Conservation (phyloP, 2,113 vertebrate species). For the Pampusana beccarii region DNA sequence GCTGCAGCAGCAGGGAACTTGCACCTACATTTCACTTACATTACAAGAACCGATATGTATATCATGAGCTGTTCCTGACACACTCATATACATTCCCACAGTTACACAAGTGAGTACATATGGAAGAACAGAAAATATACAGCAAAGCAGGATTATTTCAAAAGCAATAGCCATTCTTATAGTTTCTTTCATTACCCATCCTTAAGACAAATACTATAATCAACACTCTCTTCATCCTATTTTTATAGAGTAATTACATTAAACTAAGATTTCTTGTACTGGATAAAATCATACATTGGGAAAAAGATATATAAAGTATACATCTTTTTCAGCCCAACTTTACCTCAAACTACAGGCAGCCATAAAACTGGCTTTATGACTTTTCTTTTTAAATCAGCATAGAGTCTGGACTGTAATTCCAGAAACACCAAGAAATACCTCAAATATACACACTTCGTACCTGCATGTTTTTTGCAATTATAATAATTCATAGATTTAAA, state of each 20-base stretch:
- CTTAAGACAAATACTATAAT: not conserved
- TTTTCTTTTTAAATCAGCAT: not conserved
- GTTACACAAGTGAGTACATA: not conserved
- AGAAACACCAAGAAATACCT: not conserved
- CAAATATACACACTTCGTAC: not conserved
- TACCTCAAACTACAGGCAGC: not conserved
- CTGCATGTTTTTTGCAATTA: not conserved
- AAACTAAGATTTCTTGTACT: not conserved
- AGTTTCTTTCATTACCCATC: not conserved
- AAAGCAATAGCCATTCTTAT: not conserved
- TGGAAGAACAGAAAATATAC: not conserved
- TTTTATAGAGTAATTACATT: not conserved
- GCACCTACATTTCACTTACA: conserved; percentile 6
- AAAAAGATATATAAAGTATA: not conserved
- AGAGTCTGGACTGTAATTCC: not conserved
- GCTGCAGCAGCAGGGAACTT: conserved; percentile 23
- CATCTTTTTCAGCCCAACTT: not conserved
- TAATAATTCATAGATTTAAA: not conserved
- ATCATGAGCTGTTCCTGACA: not conserved
- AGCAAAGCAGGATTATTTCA: not conserved
- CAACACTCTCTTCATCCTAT: not conserved
- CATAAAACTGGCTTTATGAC: not conserved
- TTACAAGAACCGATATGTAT: not conserved
- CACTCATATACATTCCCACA: not conserved
- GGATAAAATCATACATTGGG: not conserved